Conservation (phyloP, 35 echinoderm and acorn worm genomes). For the Eucidaris tribuloides region DNA sequence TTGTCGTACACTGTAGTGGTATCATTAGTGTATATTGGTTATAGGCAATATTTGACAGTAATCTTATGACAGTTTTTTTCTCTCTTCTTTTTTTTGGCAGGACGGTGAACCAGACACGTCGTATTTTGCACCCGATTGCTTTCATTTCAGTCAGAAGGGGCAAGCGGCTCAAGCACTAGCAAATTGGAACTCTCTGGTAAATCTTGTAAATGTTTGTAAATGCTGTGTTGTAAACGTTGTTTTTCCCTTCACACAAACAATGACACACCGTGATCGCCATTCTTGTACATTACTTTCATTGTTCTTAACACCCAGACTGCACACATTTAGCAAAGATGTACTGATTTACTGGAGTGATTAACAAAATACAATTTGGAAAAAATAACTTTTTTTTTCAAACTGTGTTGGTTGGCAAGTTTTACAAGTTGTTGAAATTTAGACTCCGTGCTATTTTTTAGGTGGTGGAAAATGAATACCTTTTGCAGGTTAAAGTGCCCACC, state of each 20-base stretch:
- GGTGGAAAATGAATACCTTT: too few relatives aligned
- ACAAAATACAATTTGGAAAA: neutral
- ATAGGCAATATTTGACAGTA: too few relatives aligned
- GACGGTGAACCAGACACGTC: constrained; percentile 35
- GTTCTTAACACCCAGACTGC: neutral
- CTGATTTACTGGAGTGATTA: neutral
- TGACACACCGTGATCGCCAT: neutral
- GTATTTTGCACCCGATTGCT: constrained; percentile 73
- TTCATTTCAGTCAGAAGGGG: constrained; percentile 67
- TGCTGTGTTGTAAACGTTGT: neutral
- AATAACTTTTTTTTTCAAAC: too few relatives aligned
- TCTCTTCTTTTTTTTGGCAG: constrained; percentile 19
- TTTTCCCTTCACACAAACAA: neutral
- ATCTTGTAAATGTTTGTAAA: neutral
- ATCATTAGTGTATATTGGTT: too few relatives aligned
- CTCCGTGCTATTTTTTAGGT: too few relatives aligned
- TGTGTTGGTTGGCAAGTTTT: too few relatives aligned
- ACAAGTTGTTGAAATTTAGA: too few relatives aligned
- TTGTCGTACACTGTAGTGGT: too few relatives aligned
- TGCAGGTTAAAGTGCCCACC: too few relatives aligned
- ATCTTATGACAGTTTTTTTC: too few relatives aligned
- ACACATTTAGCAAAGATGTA: neutral
- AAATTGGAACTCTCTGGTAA: constrained; percentile 77
- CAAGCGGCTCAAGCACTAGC: constrained; percentile 30
- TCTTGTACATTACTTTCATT: neutral